Evolutionary conservation across 2,113 vertebrate genomes (phyloP).

Genomic region (Anguilla japonica): DNA sequence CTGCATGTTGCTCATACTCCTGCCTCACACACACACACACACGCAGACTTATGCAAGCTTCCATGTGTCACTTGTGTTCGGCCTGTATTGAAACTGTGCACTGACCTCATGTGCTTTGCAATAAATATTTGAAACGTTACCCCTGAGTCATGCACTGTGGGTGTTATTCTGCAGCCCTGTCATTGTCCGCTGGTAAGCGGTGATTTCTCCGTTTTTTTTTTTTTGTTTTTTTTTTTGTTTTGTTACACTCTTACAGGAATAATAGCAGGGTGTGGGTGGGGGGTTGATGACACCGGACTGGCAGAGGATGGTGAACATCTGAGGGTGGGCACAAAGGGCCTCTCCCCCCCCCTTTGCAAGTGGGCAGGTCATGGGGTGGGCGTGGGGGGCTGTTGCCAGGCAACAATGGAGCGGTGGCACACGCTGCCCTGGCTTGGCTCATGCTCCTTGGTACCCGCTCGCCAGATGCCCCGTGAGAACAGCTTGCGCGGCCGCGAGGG

Average conservation of each 20-base stretch:
- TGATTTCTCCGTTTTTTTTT: not conserved
- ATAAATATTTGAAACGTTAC: constrained; percentile 62
- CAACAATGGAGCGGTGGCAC: not conserved
- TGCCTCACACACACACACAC: not conserved
- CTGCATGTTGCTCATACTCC: not conserved
- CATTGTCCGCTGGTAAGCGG: not conserved
- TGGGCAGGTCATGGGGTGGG: not conserved
- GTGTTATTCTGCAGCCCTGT: constrained; percentile 30
- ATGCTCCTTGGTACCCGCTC: constrained; percentile 43
- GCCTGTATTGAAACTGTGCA: constrained; percentile 50
- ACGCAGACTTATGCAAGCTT: too few species aligned
- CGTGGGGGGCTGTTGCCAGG: constrained; percentile 24
- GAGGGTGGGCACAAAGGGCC: not conserved
- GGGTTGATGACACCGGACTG: constrained; percentile 14
- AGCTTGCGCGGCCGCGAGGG: constrained; percentile 65
- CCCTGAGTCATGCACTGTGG: constrained; percentile 37
- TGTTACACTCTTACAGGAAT: constrained; percentile 12
- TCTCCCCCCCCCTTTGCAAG: not conserved
- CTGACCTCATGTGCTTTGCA: constrained; percentile 45
- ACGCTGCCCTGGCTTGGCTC: not conserved
- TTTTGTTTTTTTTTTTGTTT: not conserved
- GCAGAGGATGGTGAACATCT: constrained; percentile 16
- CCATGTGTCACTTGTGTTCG: constrained; percentile 5
- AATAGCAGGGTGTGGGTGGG: constrained; percentile 39
- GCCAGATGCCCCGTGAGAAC: constrained; percentile 76